Evolutionary conservation across 2,113 vertebrate genomes (phyloP).

Genomic region (Ammodytes marinus): DNA sequence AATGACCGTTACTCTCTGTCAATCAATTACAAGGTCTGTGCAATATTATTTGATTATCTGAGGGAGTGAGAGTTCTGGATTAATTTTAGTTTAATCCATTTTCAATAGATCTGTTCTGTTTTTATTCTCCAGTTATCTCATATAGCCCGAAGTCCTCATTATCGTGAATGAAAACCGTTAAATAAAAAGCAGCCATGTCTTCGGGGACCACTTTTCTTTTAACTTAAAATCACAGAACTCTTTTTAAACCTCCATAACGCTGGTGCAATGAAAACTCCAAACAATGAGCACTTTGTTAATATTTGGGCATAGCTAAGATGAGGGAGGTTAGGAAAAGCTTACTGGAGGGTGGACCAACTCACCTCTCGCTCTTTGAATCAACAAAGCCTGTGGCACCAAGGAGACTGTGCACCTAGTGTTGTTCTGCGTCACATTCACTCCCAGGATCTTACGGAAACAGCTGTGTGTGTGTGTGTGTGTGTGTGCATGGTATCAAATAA

Average conservation of each 20-base stretch:
- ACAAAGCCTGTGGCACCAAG: constrained; percentile 47
- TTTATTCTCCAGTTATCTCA: constrained; percentile 10
- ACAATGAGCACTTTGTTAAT: constrained; percentile 83
- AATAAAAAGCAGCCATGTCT: constrained; percentile 41
- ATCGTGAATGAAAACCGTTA: constrained; percentile 49
- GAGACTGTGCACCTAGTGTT: constrained; percentile 36
- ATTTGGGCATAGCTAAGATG: constrained; percentile 66
- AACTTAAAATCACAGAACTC: constrained; percentile 58
- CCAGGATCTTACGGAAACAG: constrained; percentile 41
- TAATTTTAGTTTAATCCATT: background rate
- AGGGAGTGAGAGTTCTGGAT: background rate
- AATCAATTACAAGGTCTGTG: constrained; percentile 43
- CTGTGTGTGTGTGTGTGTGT: constrained; percentile 8
- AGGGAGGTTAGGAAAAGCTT: constrained; percentile 73
- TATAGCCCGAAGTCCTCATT: constrained; percentile 45
- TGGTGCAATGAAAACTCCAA: constrained; percentile 64
- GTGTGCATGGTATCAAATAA: constrained; percentile 13
- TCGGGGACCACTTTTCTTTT: constrained; percentile 55
- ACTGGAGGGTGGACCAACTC: constrained; percentile 47
- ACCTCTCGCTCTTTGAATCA: constrained; percentile 43
- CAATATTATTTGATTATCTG: constrained; percentile 47
- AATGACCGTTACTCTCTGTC: background rate
- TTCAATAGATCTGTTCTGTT: constrained; percentile 17
- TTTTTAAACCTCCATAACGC: constrained; percentile 30
- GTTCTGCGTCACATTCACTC: constrained; percentile 32